A percentile compares a stretch with the other conserved stretches of the same genome.
These are phyloP conservation scores for Tanytarsus gracilentus DNA, from an alignment of 2,888 invertebrate genomes.

Conservation along the genomic window DNA sequence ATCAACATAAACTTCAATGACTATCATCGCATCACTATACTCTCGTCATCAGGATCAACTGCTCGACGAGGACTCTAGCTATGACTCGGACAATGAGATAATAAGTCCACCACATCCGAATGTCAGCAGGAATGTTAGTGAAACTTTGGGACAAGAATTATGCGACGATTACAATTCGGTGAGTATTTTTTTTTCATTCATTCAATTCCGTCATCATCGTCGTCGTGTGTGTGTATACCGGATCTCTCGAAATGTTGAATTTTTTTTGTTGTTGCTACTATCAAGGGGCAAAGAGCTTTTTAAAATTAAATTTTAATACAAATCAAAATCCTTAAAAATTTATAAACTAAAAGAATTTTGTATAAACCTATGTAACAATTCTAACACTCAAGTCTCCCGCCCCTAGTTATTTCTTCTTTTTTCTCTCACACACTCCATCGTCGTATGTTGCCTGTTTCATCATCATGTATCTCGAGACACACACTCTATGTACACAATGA, in stretches of 20 bases:
- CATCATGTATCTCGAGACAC: too few species aligned
- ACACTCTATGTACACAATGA: neutral
- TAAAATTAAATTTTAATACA: too few species aligned
- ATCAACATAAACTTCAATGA: too few species aligned
- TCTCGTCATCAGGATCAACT: too few species aligned
- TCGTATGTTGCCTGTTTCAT: slow-evolving; percentile 3
- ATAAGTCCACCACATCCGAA: slow-evolving; percentile 53
- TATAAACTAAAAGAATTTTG: too few species aligned
- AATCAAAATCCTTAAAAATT: too few species aligned
- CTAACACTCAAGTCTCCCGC: too few species aligned
- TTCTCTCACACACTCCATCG: slow-evolving; percentile 9
- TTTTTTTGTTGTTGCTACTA: slow-evolving; percentile 22
- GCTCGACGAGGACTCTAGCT: slow-evolving; percentile 63
- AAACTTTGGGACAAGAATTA: slow-evolving; percentile 77
- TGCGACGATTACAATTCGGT: slow-evolving; percentile 60
- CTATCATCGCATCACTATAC: too few species aligned
- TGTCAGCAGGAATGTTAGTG: slow-evolving; percentile 70
- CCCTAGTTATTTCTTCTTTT: slow-evolving; percentile 16
- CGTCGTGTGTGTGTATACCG: slow-evolving; percentile 7
- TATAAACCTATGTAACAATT: too few species aligned
- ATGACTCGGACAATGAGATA: slow-evolving; percentile 71
- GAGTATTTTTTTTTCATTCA: slow-evolving; percentile 26
- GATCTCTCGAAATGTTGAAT: slow-evolving; percentile 25
- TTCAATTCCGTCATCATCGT: slow-evolving; percentile 30
- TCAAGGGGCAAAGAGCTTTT: too few species aligned